Percentiles rank a stretch among this genome's conserved stretches.
Evolutionary conservation across 2,888 invertebrate species (phyloP).

Genomic region (Lycia hirtaria): DNA sequence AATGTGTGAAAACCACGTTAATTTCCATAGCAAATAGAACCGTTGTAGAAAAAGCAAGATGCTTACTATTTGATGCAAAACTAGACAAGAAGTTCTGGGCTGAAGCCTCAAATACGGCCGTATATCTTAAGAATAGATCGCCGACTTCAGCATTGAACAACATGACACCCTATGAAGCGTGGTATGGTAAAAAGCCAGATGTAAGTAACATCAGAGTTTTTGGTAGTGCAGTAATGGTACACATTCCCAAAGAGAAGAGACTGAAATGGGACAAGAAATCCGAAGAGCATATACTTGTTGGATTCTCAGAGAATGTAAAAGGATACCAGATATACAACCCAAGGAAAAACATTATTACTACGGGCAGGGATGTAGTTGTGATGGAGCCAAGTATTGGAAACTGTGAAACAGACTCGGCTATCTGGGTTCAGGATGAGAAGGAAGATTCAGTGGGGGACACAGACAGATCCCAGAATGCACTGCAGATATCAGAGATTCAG

Average conservation of each 20-base stretch:
- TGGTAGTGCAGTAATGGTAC: slow-evolving; percentile 30
- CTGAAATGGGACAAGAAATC: slow-evolving; percentile 38
- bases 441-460: not conserved
- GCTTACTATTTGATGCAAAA: slow-evolving; percentile 21
- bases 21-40: too few species aligned
- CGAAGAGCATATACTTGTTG: slow-evolving; percentile 2
- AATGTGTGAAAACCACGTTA: too few species aligned
- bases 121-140: slow-evolving; percentile 23
- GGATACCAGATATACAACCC: slow-evolving; percentile 14
- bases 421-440: not conserved
- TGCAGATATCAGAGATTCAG: slow-evolving; percentile 1
- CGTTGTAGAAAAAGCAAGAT: slow-evolving; percentile 30
- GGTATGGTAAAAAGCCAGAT: slow-evolving; percentile 34
- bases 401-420: not conserved
- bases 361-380: not conserved
- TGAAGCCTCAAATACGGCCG: slow-evolving; percentile 27
- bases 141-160: slow-evolving; percentile 12
- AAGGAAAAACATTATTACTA: slow-evolving; percentile 1
- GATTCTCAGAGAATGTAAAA: slow-evolving; percentile 17
- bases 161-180: slow-evolving; percentile 36
- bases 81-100: slow-evolving; percentile 26
- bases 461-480: not conserved
- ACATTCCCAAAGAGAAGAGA: slow-evolving; percentile 34
- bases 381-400: not conserved
- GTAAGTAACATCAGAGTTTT: slow-evolving; percentile 34